phyloP scores from a whole-genome alignment of 2,888 invertebrate species.

The Asteroscopus sphinx region DNA sequence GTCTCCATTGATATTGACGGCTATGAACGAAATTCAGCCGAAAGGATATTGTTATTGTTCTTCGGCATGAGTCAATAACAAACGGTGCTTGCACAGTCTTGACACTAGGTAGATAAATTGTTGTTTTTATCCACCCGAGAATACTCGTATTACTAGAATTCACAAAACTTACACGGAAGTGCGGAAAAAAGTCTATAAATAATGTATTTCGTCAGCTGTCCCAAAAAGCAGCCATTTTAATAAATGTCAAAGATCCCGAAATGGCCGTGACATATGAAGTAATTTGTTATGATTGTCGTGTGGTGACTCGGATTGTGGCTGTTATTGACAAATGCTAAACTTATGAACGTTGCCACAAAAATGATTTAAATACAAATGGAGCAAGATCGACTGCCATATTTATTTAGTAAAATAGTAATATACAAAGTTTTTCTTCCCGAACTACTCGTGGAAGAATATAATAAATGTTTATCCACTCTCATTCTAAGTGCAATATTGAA shows the following conservation, averaged over 20 bases:
- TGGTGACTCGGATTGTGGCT: conserved; percentile 18
- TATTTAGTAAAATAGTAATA: neutral
- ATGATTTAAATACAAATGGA: conserved; percentile 14
- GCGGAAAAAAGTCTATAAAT: no score
- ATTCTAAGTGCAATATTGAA: neutral
- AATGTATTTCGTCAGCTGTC: no score
- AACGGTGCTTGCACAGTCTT: no score
- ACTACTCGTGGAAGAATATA: neutral
- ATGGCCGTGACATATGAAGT: neutral
- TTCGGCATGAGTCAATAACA: no score
- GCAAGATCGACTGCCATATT: neutral
- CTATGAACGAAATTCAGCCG: no score
- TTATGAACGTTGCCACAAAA: conserved; percentile 14
- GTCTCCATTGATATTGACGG: no score
- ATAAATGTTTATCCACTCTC: neutral
- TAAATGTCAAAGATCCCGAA: neutral
- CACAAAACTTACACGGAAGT: no score
- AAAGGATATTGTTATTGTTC: no score
- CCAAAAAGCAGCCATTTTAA: neutral
- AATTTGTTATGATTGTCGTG: conserved; percentile 25
- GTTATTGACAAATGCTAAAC: conserved; percentile 37
- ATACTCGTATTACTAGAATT: no score
- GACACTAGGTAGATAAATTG: no score
- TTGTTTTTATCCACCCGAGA: no score
- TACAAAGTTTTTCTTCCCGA: neutral